Evolutionary conservation across 2,797 vertebrate genomes (phyloP).

Genomic region (Oreortyx pictus): DNA sequence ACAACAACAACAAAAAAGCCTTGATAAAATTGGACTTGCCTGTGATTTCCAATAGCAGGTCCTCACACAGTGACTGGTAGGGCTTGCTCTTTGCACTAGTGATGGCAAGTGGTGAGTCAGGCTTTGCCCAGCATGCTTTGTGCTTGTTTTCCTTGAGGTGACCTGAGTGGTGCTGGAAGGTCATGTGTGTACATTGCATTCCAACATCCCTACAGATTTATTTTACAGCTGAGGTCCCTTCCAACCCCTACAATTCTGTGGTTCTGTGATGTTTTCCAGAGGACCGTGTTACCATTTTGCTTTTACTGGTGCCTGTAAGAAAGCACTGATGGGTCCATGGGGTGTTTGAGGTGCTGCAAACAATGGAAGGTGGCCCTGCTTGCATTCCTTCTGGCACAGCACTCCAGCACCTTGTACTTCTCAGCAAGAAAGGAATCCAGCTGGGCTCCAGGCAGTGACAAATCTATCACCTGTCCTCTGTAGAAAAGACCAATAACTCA

Average conservation of each 20-base stretch:
- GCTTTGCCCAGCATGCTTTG: not conserved
- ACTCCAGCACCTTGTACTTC: not conserved
- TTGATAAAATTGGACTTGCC: not conserved
- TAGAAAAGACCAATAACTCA: not conserved
- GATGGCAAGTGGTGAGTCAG: not conserved
- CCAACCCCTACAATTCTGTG: no score
- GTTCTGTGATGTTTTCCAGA: not conserved
- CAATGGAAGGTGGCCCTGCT: not conserved
- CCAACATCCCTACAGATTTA: not conserved
- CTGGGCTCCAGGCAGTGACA: not conserved
- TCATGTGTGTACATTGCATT: fast-evolving
- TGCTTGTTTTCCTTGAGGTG: not conserved
- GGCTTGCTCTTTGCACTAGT: not conserved
- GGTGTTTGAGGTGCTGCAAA: not conserved
- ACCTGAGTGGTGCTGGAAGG: not conserved
- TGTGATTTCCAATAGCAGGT: not conserved
- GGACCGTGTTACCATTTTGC: not conserved
- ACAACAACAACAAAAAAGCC: not conserved
- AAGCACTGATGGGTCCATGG: not conserved
- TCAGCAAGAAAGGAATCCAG: not conserved
- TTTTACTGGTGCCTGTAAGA: not conserved
- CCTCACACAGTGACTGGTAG: fast-evolving
- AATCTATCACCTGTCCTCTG: not conserved
- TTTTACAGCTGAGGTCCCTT: not conserved
- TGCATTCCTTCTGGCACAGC: not conserved